These are phyloP conservation scores for Trogon melanurus DNA, from an alignment of 2,113 vertebrate genomes.

Conservation along the genomic window DNA sequence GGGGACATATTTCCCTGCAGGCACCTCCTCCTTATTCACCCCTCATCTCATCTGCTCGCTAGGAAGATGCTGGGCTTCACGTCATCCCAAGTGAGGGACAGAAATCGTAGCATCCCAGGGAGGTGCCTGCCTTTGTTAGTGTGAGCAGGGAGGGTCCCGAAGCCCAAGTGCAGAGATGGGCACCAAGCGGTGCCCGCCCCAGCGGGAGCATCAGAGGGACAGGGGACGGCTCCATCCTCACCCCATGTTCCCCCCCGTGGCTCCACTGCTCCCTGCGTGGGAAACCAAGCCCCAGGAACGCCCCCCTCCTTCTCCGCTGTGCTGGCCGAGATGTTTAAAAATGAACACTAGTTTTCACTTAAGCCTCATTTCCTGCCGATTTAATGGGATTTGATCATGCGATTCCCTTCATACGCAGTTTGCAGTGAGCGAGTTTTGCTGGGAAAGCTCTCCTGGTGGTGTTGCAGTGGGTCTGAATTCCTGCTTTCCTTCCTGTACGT, in stretches of 20 bases:
- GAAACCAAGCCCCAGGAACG: background rate
- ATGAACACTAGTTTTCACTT: background rate
- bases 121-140: background rate
- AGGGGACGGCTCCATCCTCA: background rate
- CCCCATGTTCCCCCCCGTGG: accelerated
- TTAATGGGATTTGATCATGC: background rate
- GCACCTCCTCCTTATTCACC: too few species aligned
- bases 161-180: background rate
- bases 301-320: background rate
- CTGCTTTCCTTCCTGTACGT: background rate
- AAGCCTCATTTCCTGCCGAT: background rate
- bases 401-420: background rate
- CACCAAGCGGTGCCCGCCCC: accelerated
- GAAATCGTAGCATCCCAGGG: background rate
- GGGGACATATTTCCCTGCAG: too few species aligned
- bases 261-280: background rate
- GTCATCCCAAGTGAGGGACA: accelerated
- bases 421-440: background rate
- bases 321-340: background rate
- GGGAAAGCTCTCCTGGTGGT: background rate
- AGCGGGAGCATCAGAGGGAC: background rate
- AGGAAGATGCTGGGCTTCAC: too few species aligned
- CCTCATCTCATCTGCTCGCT: background rate
- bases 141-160: background rate
- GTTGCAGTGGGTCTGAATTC: background rate